Evolutionary conservation across 2,113 vertebrate genomes (phyloP), one percentile per base, ranked within the genome.

Genomic region (Thamnophis sirtalis): DNA sequence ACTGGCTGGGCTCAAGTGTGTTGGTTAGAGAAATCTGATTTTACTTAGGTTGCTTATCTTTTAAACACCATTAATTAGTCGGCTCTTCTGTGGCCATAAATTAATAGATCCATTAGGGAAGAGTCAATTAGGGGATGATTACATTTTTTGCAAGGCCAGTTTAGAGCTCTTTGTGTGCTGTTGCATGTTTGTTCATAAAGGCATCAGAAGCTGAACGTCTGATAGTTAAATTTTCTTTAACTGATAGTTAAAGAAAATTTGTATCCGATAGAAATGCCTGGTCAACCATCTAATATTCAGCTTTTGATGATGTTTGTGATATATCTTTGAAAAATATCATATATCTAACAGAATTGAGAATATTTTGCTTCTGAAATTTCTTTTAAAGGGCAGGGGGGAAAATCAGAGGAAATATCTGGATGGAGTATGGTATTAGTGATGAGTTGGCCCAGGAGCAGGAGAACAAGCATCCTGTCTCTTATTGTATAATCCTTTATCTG

Each of bases 21-120:
- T 38, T 43, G 87, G 89, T 93, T 92, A 38, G 28, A 88, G 51
- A 2, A 10, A 0, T 11, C n/a, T 91, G 93, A 89, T 92, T 93
- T 96, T 89, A 90, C 90, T 94, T 94, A 13, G 87, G 63, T 85
- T 95, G 94, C 96, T 97, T 97, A 95, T 97, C 97, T 97, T 97
- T 95, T 86, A 93, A 95, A 93, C 94, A 95, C 88, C 93, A 92
- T 95, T 97, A 97, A 96, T 97, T 95, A 96, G 93, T 80, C 96
- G 95, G 80, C 93, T 95, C 91, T 96, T 96, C 94, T n/a, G 10
- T 19, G 28, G 89, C 93, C 93, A 90, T 94, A 96, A 97, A 97
- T 97, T 95, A 97, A 97, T 96, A 95, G 95, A 94, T 93, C 95
- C 93, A 97, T 97, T 97, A 97, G 92, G 33, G 93, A 96, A 63